Percentiles rank a stretch among this genome's conserved stretches.
These are phyloP conservation scores for Drosophila kepulauana DNA, from an alignment of 1,140 invertebrate species.

Conservation along the genomic window DNA sequence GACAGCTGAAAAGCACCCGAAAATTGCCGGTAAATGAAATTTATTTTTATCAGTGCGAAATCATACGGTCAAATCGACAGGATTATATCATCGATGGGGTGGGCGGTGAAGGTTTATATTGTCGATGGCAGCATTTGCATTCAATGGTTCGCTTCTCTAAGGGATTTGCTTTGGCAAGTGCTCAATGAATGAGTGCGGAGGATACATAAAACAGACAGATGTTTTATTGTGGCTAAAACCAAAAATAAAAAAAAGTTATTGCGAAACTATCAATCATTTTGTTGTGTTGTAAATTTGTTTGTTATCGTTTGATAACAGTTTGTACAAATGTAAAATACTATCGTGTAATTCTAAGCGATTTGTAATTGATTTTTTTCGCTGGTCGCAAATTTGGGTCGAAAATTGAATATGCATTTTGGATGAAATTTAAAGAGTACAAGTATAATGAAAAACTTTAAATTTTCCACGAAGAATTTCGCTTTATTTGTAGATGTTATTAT, in stretches of 20 bases:
- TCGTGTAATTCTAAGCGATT: not conserved
- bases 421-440: no score
- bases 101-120: not conserved
- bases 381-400: no score
- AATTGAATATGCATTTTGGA: no score
- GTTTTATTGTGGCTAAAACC: not conserved
- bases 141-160: conserved; percentile 39
- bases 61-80: conserved; percentile 38
- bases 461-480: no score
- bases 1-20: conserved; percentile 5
- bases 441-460: no score
- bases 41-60: conserved; percentile 71
- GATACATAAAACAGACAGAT: not conserved
- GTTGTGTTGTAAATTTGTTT: not conserved
- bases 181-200: not conserved
- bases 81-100: conserved; percentile 33
- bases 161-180: conserved; percentile 38
- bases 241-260: not conserved
- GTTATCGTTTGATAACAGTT: not conserved
- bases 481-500: no score
- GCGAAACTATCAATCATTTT: not conserved
- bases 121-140: conserved; percentile 55
- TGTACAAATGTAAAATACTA: not conserved
- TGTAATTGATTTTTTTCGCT: not conserved
- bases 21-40: conserved; percentile 65